Base-by-base conservation (phyloP, 2,113 vertebrate species). In the Labeo catla region DNA sequence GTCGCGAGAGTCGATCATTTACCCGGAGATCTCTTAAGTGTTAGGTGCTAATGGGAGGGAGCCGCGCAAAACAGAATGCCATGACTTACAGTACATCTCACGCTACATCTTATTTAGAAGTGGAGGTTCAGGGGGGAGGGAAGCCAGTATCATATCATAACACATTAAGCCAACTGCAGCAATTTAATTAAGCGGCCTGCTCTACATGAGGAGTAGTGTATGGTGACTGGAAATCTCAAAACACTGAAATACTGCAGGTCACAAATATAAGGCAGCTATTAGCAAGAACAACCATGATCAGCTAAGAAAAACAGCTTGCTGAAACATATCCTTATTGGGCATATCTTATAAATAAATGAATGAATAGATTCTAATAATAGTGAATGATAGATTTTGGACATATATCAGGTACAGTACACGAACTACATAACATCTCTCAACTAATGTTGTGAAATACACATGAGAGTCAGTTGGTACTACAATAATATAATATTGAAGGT, bases 1-100 rank as follows among this genome's bases (percentile, higher is more conserved):
- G 94, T 95, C 93, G 93, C 88, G 87, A 88, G 91, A 95, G 94
- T 95, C 93, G 91, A 95, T 95, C 94, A 95, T 95, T 95, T 95
- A 95, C 92, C 91, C 91, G 70, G 88, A 88, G 91, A 94, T 95
- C 93, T 94, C 93, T 93, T 93, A 93, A 93, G 93, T 94, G 95
- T 93, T 92, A 93, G 92, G 91, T 94, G 93, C 93, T 95, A 95
- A 95, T 95, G 93, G 94, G 89, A 87, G 86, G 89, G 89, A 91
- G 94, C 93, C 82, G 89, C 86, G 65, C 88, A 92, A 94, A 95
- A 94, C 93, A 93, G 90, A 91, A 88, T 87, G 91, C 91, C 93
- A 95, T 94, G 92, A 94, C 93, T 93, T 93, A 94, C 79, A 83
- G 73, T 83, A 83, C 91, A 91, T 91, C 91, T 91, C 91, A 90